Conservation (phyloP, 2,113 vertebrate genomes). For the Actenoides lindsayi region DNA sequence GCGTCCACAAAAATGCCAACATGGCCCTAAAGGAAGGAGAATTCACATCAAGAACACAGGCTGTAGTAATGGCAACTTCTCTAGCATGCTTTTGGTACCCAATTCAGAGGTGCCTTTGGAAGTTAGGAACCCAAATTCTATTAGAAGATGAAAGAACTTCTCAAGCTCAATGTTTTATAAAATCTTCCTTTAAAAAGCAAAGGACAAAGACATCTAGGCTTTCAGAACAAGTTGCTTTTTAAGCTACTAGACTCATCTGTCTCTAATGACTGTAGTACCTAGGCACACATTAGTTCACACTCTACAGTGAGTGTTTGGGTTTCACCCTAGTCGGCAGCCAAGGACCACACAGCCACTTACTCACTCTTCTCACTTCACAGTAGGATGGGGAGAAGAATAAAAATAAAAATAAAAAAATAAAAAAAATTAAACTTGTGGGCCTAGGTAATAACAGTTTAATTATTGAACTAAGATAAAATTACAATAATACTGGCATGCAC, state of each 20-base stretch:
- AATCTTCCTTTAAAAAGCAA: not conserved
- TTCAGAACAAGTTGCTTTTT: not conserved
- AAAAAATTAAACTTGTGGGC: not conserved
- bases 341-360: too few relatives aligned
- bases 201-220: not conserved
- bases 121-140: not conserved
- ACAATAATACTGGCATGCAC: too few relatives aligned
- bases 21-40: not conserved
- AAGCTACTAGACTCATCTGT: not conserved
- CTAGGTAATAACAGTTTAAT: too few relatives aligned
- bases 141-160: not conserved
- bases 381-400: not conserved
- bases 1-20: too few relatives aligned
- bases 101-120: not conserved
- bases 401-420: not conserved
- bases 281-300: not conserved
- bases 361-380: not conserved
- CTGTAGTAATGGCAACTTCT: not conserved
- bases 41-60: not conserved
- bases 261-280: not conserved
- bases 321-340: not conserved
- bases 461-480: too few relatives aligned
- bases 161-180: not conserved
- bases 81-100: not conserved
- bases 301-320: not conserved